These are phyloP conservation scores for Drosophila pseudoobscura DNA, from an alignment of 1,140 invertebrate species.

Conservation along the genomic window DNA sequence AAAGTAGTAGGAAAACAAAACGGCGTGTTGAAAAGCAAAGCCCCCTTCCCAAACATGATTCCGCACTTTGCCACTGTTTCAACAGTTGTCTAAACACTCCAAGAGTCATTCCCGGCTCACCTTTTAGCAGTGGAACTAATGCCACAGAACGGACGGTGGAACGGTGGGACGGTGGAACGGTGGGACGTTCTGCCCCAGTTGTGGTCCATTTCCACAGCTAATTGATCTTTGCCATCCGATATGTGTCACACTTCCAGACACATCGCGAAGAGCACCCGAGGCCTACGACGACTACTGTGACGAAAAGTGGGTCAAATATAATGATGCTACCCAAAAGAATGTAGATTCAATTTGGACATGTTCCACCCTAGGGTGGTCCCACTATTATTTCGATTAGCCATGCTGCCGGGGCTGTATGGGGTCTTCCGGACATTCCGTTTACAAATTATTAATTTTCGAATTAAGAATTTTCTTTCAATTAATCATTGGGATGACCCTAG, in stretches of 20 bases:
- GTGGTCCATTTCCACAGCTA: constrained; percentile 43
- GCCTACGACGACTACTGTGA: background rate
- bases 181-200: background rate
- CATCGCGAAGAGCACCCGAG: background rate
- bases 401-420: no score
- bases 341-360: constrained; percentile 31
- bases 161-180: no score
- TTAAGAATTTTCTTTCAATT: no score
- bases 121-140: constrained; percentile 28
- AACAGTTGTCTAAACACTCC: constrained; percentile 63
- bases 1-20: constrained; percentile 29
- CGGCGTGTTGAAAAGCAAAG: constrained; percentile 16
- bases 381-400: no score
- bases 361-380: no score
- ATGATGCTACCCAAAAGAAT: constrained; percentile 39
- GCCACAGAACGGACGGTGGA: constrained; percentile 8
- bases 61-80: constrained; percentile 59
- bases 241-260: constrained; percentile 37
- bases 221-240: constrained; percentile 48
- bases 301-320: constrained; percentile 39
- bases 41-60: constrained; percentile 44
- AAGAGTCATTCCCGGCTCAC: constrained; percentile 27
- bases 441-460: no score
- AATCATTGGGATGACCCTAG: no score
- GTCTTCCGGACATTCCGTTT: no score